Evolutionary conservation across 2,888 invertebrate genomes (phyloP).

Genomic region (Microctonus aethiopoides): DNA sequence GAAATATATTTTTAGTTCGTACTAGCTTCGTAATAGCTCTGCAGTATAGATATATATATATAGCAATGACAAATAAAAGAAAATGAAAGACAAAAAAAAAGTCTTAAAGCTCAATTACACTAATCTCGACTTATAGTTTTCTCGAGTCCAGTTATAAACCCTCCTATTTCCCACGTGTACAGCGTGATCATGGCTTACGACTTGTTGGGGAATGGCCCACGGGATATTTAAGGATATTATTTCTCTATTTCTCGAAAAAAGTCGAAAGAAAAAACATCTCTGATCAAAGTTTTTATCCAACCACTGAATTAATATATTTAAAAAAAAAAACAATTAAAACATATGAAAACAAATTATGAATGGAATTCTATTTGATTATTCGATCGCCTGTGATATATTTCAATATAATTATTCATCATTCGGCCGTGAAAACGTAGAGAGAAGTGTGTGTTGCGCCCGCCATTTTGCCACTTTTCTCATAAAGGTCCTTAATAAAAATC

Average conservation of each 20-base stretch:
- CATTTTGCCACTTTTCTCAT: conserved; percentile 57
- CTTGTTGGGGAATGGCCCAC: conserved; percentile 45
- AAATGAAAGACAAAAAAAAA: conserved; percentile 1
- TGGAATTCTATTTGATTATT: neutral
- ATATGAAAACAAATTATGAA: neutral
- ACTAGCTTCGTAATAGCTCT: too few species aligned
- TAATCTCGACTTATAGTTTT: conserved; percentile 62
- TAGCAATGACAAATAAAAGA: neutral
- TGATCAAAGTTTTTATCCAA: neutral
- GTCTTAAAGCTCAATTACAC: conserved; percentile 61
- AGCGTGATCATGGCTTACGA: conserved; percentile 59
- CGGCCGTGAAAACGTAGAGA: conserved; percentile 25
- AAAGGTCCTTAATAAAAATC: conserved; percentile 67
- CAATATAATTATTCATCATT: neutral
- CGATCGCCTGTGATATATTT: neutral
- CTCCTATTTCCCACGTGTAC: conserved; percentile 45
- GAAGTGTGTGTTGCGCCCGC: conserved; percentile 51
- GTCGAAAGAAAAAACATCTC: neutral
- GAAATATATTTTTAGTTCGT: neutral
- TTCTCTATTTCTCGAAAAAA: neutral
- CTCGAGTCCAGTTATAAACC: conserved; percentile 25
- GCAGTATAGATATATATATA: too few species aligned
- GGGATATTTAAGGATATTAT: conserved; percentile 12
- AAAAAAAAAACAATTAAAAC: neutral
- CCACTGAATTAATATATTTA: too few species aligned